These are phyloP conservation scores for Entomyzon cyanotis DNA, from an alignment of 2,113 vertebrate species.

Conservation along the genomic window DNA sequence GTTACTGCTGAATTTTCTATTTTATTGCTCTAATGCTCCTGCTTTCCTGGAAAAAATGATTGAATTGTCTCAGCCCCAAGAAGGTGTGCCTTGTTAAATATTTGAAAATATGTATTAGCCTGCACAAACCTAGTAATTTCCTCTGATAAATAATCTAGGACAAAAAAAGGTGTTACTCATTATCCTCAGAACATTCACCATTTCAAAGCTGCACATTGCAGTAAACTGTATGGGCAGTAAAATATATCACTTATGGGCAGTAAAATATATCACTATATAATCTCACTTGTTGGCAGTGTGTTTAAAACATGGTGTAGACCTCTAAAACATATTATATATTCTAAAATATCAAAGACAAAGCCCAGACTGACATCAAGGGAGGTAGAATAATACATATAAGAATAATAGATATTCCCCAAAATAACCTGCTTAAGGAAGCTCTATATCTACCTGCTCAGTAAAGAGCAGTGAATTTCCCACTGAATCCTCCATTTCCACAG, in stretches of 20 bases:
- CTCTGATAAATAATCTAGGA: not conserved
- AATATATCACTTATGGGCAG: not conserved
- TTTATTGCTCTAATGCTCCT: not conserved
- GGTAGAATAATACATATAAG: not conserved
- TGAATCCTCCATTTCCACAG: not conserved
- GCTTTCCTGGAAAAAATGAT: not conserved
- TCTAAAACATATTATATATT: fast-evolving
- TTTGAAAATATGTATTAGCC: not conserved
- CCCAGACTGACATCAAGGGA: not conserved
- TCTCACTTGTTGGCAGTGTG: too few species aligned
- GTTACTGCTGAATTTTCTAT: not conserved
- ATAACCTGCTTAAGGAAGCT: not conserved
- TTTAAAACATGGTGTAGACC: not conserved
- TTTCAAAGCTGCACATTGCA: not conserved
- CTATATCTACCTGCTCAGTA: not conserved
- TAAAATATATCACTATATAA: too few species aligned
- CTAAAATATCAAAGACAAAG: not conserved
- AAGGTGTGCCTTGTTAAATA: not conserved
- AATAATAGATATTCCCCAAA: not conserved
- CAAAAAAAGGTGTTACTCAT: not conserved
- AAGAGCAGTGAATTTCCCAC: not conserved
- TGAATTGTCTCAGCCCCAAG: not conserved
- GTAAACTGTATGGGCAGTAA: not conserved
- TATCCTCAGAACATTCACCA: not conserved
- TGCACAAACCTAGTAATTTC: not conserved